Evolutionary conservation across 1,140 invertebrate species (phyloP).

Genomic region (Ceratosolen solmsi): DNA sequence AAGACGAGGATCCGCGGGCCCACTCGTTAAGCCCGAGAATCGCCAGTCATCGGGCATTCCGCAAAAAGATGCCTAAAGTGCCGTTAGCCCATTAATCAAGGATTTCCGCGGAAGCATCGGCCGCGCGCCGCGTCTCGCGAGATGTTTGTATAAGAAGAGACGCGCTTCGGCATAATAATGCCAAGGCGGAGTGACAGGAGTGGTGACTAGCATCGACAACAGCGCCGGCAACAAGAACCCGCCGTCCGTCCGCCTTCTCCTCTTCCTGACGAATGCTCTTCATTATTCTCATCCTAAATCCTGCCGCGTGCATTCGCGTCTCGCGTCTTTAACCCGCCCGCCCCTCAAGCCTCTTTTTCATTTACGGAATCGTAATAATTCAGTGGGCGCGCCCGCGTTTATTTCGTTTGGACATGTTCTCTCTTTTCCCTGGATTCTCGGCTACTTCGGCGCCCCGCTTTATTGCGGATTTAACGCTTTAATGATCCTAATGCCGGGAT

Average conservation of each 20-base stretch:
- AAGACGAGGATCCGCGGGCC: background rate
- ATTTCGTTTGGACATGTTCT: background rate
- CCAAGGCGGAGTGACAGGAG: background rate
- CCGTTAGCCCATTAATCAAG: background rate
- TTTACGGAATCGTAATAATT: slow-evolving; percentile 30
- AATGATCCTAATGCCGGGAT: slow-evolving; percentile 37
- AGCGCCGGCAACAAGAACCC: background rate
- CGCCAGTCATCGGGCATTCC: background rate
- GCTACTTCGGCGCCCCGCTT: background rate
- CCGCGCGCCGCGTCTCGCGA: background rate
- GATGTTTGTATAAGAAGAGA: background rate
- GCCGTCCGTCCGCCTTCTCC: too few species aligned
- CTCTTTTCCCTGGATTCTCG: background rate
- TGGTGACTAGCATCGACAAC: background rate
- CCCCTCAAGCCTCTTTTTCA: background rate
- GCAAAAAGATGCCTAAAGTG: background rate
- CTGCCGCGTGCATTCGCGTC: slow-evolving; percentile 1
- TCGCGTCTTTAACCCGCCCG: background rate
- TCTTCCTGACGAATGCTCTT: slow-evolving; percentile 42
- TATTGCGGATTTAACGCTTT: slow-evolving; percentile 43
- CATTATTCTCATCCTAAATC: slow-evolving; percentile 42
- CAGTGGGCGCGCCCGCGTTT: background rate
- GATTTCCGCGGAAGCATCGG: background rate
- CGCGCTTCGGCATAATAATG: slow-evolving; percentile 12
- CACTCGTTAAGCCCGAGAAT: background rate